A percentile compares a stretch with the other conserved stretches of the same genome.
These are phyloP conservation scores for Chrysogorgia sp. DNA, from an alignment of 92 coral and sea anemone species.

Conservation along the genomic window DNA sequence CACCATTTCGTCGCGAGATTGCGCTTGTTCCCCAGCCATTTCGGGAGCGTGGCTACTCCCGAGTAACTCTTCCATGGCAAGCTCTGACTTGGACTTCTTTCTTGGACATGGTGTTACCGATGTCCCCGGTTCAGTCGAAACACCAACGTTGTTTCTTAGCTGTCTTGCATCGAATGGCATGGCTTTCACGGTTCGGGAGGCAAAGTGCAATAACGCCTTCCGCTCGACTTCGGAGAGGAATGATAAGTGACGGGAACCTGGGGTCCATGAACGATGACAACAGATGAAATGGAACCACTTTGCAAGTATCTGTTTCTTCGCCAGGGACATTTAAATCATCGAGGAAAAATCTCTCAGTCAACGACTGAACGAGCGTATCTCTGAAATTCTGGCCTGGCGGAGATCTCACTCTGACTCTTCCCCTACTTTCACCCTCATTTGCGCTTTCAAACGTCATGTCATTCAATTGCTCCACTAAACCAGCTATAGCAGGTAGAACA, in stretches of 20 bases:
- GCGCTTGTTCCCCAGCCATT: not conserved
- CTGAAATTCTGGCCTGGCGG: constrained; percentile 34
- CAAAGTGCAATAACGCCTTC: constrained; percentile 34
- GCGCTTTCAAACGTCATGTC: constrained; percentile 15
- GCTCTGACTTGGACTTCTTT: constrained; percentile 30
- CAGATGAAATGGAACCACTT: constrained; percentile 19
- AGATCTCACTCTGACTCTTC: not conserved
- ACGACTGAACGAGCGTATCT: constrained; percentile 32
- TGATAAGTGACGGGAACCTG: constrained; percentile 30
- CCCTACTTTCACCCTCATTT: not conserved
- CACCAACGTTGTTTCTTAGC: constrained; percentile 4
- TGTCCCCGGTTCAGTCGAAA: not conserved
- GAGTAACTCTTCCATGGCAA: constrained; percentile 38
- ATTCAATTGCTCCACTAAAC: constrained; percentile 34
- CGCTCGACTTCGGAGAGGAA: constrained; percentile 35
- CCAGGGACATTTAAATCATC: constrained; percentile 10
- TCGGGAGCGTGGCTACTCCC: constrained; percentile 2
- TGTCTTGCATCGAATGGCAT: constrained; percentile 13
- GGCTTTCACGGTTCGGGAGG: constrained; percentile 21
- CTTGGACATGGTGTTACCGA: not conserved
- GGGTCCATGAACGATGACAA: constrained; percentile 41
- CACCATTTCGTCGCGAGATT: constrained; percentile 21
- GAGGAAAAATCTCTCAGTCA: constrained; percentile 34
- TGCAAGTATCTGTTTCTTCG: constrained; percentile 17
- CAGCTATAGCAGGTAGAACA: constrained; percentile 31